Base-by-base conservation (phyloP, 2,888 invertebrate species). In the Cephalotes varians region DNA sequence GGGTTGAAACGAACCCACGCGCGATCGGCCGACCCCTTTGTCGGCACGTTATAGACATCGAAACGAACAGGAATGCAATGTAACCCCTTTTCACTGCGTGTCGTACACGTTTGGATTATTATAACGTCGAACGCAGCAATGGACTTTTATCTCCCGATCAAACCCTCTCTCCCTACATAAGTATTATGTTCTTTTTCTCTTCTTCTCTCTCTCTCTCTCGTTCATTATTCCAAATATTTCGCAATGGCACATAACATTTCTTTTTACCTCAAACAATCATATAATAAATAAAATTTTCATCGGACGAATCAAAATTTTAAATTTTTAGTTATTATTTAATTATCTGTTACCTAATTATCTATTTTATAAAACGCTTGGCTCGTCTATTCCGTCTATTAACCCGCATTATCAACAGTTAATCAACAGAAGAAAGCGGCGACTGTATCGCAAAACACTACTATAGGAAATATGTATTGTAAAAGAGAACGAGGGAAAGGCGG, bases 11-110 rank as follows among this genome's bases (percentile, higher is more conserved):
- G 83, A 71, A 82, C 82, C 77, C 82, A 64, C 60, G 71, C 37
- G 44, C 60, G 44, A 73, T 71, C 73, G 81, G 67, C 64, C 58
- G 56, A 81, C 82, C 89, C 87, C 90, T 92, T 92, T 91, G 92
- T 92, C 90, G 87, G 89, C 87, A 62, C 77, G 58, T 77, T 71
- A 87, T 81, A 85, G 76, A 85, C 88, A 71, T 84, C 84, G 86
- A 86, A 86, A 90, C 88, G 80, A 81, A 85, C 77, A 37, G 90
- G 90, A 90, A 89, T 90, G 82, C 64, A 25, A n/a, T 40, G 73
- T 83, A 90, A 90, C 88, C 90, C 90, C 90, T 90, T 87, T 79
- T 84, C 80, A 37, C 62, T 37, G 67, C 82, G 56, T 80, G 80
- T 77, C 76, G 56, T 71, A 74, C 82, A 79, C 67, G 77, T 51